Conservation (phyloP, 2,888 invertebrate species). For the Ichneumoninae sp. region DNA sequence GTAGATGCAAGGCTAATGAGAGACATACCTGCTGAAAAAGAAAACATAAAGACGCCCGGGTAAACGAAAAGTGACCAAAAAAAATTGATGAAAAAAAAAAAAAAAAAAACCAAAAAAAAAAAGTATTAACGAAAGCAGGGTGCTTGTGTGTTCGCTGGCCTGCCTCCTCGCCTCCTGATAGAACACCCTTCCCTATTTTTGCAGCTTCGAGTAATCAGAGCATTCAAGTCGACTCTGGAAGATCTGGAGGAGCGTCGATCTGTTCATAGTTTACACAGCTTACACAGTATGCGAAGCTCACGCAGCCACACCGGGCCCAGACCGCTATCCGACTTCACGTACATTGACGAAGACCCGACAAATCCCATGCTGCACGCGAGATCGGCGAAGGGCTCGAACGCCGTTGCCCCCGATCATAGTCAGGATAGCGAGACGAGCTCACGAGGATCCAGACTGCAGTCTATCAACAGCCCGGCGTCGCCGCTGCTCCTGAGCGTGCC, state of each 20-base stretch:
- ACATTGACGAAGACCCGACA: slow-evolving; percentile 90
- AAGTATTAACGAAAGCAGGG: slow-evolving; percentile 70
- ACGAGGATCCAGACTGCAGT: slow-evolving; percentile 75
- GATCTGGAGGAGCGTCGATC: slow-evolving; percentile 99
- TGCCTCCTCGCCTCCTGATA: slow-evolving; percentile 83
- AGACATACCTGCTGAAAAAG: slow-evolving; percentile 61
- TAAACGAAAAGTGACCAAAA: slow-evolving; percentile 39
- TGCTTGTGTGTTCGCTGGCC: slow-evolving; percentile 83
- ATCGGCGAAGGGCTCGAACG: slow-evolving; percentile 70
- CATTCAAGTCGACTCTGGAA: slow-evolving; percentile 99
- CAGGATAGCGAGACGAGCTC: slow-evolving; percentile 87
- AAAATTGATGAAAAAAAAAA: slow-evolving; percentile 38
- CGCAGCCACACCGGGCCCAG: slow-evolving; percentile 91
- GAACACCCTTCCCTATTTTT: slow-evolving; percentile 88
- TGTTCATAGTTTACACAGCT: slow-evolving; percentile 98
- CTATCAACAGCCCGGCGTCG: slow-evolving; percentile 81
- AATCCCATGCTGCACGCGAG: slow-evolving; percentile 83
- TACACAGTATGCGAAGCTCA: slow-evolving; percentile 93
- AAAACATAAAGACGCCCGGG: slow-evolving; percentile 27
- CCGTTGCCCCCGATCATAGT: slow-evolving; percentile 90
- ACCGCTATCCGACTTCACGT: slow-evolving; percentile 93
- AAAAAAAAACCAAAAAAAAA: slow-evolving; percentile 26
- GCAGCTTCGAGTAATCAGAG: slow-evolving; percentile 99
- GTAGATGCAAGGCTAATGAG: slow-evolving; percentile 56
- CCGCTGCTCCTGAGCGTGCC: slow-evolving; percentile 82